These are phyloP conservation scores for Falcunculus frontatus DNA, from an alignment of 2,113 vertebrate genomes.

Conservation along the genomic window DNA sequence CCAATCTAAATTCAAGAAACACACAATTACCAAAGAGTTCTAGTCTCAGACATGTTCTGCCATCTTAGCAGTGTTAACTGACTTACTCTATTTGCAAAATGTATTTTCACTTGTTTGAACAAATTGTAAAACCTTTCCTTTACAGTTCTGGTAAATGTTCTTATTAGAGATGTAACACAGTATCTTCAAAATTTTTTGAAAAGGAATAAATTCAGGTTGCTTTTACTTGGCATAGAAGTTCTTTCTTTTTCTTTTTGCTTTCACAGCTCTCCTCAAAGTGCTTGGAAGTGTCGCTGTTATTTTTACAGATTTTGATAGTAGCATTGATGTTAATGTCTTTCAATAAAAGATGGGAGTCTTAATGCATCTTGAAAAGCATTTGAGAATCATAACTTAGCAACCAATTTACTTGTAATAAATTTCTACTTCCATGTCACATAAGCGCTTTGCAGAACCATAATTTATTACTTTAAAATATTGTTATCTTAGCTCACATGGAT, in stretches of 20 bases:
- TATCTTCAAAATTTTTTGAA: not conserved
- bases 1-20: not conserved
- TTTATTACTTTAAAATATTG: not conserved
- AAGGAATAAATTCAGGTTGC: not conserved
- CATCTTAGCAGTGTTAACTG: not conserved
- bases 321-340: not conserved
- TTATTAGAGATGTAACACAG: not conserved
- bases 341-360: not conserved
- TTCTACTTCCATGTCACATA: not conserved
- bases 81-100: not conserved
- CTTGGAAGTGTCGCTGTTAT: not conserved
- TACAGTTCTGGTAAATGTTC: not conserved
- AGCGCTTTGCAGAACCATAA: not conserved
- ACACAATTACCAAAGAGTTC: not conserved
- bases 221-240: not conserved
- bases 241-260: not conserved
- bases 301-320: not conserved
- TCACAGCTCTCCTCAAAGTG: not conserved
- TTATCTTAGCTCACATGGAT: not conserved
- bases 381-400: not conserved
- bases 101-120: not conserved
- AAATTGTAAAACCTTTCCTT: not conserved
- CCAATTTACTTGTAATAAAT: not conserved
- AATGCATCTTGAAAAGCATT: not conserved
- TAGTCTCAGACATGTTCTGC: not conserved